These are phyloP conservation scores for Chiridota heheva DNA, from an alignment of 35 echinoderm and acorn worm genomes.

Conservation along the genomic window DNA sequence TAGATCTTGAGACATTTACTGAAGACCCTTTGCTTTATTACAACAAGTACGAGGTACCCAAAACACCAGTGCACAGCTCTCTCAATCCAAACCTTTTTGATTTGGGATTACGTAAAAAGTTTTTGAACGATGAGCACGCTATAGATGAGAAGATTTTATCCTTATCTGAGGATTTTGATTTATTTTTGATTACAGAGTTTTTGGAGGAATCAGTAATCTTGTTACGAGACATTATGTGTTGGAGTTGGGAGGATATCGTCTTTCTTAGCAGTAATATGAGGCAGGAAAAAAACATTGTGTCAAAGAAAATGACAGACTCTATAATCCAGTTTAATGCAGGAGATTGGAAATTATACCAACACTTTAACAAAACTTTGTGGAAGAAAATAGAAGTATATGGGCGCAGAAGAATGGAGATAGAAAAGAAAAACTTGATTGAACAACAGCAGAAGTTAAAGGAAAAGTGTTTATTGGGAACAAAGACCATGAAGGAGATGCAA, in stretches of 20 bases:
- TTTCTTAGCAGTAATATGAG: slow-evolving; percentile 21
- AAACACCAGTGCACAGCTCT: background rate
- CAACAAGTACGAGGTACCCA: background rate
- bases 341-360: slow-evolving; percentile 69
- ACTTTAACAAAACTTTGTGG: slow-evolving; percentile 79
- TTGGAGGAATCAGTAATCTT: slow-evolving; percentile 60
- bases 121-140: slow-evolving; percentile 10
- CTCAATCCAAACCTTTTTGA: slow-evolving; percentile 48
- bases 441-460: slow-evolving; percentile 14
- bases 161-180: slow-evolving; percentile 25
- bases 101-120: slow-evolving; percentile 19
- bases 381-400: slow-evolving; percentile 70
- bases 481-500: background rate
- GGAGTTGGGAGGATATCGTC: slow-evolving; percentile 39
- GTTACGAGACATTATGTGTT: slow-evolving; percentile 38
- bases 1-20: slow-evolving; percentile 17
- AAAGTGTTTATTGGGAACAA: slow-evolving; percentile 47
- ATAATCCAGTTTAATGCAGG: slow-evolving; percentile 70
- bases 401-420: slow-evolving; percentile 36
- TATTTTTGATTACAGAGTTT: slow-evolving; percentile 50
- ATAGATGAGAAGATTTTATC: slow-evolving; percentile 17
- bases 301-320: slow-evolving; percentile 12
- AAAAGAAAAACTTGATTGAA: slow-evolving; percentile 30
- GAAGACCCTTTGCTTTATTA: slow-evolving; percentile 21
- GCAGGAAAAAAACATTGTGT: background rate